Evolutionary conservation across 2,888 invertebrate genomes (phyloP).

Genomic region (Drosophila flavopinicola): DNA sequence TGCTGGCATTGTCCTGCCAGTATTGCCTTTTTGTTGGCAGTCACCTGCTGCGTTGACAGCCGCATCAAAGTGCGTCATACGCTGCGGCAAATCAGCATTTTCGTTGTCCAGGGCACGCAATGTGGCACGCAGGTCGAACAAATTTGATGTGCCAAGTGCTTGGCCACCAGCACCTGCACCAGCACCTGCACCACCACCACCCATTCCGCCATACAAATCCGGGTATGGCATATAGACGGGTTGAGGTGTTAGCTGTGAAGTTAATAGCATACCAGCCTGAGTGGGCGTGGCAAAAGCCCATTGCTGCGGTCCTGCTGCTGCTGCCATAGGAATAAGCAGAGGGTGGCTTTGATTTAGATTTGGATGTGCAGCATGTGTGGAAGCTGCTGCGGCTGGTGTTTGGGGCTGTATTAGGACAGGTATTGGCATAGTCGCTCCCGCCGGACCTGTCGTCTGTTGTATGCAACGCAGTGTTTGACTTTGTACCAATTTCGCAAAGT

Average conservation of each 20-base stretch:
- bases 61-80: slow-evolving; percentile 56
- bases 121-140: slow-evolving; percentile 73
- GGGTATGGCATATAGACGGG: slow-evolving; percentile 51
- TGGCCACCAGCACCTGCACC: no score
- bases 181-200: neutral
- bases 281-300: slow-evolving; percentile 75
- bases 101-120: slow-evolving; percentile 75
- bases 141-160: slow-evolving; percentile 60
- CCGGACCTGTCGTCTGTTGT: slow-evolving; percentile 63
- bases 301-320: slow-evolving; percentile 43
- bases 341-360: slow-evolving; percentile 26
- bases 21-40: slow-evolving; percentile 8
- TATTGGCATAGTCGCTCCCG: slow-evolving; percentile 29
- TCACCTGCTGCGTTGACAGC: slow-evolving; percentile 32
- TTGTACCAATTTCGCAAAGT: slow-evolving; percentile 83
- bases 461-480: slow-evolving; percentile 81
- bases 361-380: slow-evolving; percentile 2
- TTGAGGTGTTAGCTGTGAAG: slow-evolving; percentile 63
- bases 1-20: slow-evolving; percentile 17
- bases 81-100: slow-evolving; percentile 73
- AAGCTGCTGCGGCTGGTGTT: slow-evolving; percentile 13
- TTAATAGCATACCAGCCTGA: slow-evolving; percentile 66
- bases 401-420: slow-evolving; percentile 45
- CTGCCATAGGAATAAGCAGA: slow-evolving; percentile 15
- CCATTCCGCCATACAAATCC: slow-evolving; percentile 53